These are phyloP conservation scores for Mungos mungo DNA, from an alignment of 2,113 vertebrate genomes.

Conservation along the genomic window DNA sequence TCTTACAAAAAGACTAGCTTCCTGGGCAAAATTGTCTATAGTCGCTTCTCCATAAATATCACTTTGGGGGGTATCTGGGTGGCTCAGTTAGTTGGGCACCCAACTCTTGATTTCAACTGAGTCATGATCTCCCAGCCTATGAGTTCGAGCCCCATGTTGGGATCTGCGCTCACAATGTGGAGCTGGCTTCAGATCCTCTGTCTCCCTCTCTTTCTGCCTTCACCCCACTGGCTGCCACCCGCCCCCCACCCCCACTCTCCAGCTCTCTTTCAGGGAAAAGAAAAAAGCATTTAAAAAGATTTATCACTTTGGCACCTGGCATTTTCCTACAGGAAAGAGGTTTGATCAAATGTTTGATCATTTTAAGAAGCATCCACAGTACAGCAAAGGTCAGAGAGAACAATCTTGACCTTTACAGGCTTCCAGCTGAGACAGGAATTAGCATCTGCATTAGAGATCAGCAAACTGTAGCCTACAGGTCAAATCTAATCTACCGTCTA, in stretches of 20 bases:
- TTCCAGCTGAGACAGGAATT: not conserved
- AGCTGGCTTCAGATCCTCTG: too few species aligned
- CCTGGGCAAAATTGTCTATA: slow-evolving; percentile 15
- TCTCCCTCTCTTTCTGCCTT: too few species aligned
- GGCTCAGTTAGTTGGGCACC: too few species aligned
- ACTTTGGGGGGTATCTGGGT: not conserved
- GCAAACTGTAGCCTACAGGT: not conserved
- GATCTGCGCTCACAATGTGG: too few species aligned
- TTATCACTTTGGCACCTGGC: not conserved
- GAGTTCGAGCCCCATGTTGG: too few species aligned
- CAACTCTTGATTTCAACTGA: too few species aligned
- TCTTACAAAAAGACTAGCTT: slow-evolving; percentile 6
- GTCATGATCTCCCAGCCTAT: too few species aligned
- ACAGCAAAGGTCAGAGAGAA: not conserved
- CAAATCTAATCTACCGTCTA: not conserved
- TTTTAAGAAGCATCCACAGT: slow-evolving; percentile 40
- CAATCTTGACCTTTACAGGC: not conserved
- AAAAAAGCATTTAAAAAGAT: too few species aligned
- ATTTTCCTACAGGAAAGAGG: not conserved
- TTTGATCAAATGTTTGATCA: slow-evolving; percentile 45
- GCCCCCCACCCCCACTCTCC: too few species aligned
- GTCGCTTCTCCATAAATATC: not conserved
- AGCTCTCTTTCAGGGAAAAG: too few species aligned
- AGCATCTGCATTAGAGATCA: not conserved
- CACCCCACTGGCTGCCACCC: too few species aligned